A percentile compares a stretch with the other conserved stretches of the same genome.
phyloP scores from a whole-genome alignment of 2,113 vertebrate species.

The Crotalus tigris region DNA sequence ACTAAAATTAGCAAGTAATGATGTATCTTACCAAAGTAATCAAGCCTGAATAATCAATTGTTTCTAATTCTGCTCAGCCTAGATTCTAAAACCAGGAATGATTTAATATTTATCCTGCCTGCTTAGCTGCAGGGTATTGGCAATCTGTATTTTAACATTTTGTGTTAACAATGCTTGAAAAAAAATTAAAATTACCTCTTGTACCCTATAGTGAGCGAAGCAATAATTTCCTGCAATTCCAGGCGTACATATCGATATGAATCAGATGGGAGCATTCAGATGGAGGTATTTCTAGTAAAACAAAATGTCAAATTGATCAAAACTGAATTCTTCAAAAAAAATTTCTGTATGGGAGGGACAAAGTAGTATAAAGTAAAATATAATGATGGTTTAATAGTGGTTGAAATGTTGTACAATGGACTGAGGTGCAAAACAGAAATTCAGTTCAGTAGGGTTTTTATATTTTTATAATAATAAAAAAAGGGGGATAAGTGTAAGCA shows the following conservation, averaged over 20 bases:
- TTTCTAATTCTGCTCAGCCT: background rate
- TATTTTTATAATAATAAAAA: no score
- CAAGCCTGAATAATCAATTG: background rate
- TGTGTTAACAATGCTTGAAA: background rate
- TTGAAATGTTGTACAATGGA: no score
- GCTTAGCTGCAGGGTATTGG: background rate
- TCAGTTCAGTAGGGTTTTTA: no score
- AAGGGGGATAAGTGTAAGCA: no score
- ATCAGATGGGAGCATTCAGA: background rate
- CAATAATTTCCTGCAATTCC: slow-evolving; percentile 3
- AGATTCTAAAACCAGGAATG: background rate
- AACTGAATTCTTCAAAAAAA: background rate
- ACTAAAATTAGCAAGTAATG: background rate
- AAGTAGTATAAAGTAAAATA: no score
- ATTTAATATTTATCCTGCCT: slow-evolving; percentile 2
- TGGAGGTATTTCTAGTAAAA: slow-evolving; percentile 15
- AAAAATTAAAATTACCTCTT: background rate
- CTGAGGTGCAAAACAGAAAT: no score
- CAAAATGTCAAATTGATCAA: slow-evolving; percentile 23
- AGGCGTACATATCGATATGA: background rate
- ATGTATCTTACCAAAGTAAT: background rate
- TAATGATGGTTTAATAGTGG: no score
- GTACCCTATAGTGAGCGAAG: background rate
- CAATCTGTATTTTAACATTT: slow-evolving; percentile 14
- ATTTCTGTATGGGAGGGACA: no score